Conservation (phyloP, 2,797 vertebrate genomes). For the Sebastolobus alascanus region DNA sequence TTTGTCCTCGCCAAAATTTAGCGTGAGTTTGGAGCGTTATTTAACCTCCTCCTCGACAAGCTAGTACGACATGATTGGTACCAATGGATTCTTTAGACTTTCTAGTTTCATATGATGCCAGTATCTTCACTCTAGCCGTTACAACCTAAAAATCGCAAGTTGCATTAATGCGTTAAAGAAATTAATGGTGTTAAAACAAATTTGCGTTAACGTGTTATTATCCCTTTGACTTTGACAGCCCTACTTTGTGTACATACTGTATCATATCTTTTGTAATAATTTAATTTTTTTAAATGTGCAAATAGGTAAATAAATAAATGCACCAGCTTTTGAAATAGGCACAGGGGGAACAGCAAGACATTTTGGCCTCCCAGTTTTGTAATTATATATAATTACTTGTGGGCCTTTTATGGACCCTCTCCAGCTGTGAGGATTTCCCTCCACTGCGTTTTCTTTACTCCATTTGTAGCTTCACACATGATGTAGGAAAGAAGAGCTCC, state of each 20-base stretch:
- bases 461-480: not conserved
- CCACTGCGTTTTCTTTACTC: constrained; percentile 5
- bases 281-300: not conserved
- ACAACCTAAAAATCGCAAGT: too few species aligned
- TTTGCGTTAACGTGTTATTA: too few species aligned
- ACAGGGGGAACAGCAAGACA: not conserved
- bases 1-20: too few species aligned
- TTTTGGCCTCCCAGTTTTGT: constrained; percentile 8
- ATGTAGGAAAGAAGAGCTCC: not conserved
- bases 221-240: too few species aligned
- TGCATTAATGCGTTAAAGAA: too few species aligned
- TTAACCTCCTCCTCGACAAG: too few species aligned
- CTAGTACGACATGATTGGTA: too few species aligned
- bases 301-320: not conserved
- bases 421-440: constrained; percentile 5
- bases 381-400: constrained; percentile 7
- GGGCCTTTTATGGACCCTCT: not conserved
- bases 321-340: constrained; percentile 1
- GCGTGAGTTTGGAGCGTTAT: too few species aligned
- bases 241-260: not conserved
- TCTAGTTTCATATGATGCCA: too few species aligned
- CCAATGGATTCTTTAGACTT: too few species aligned
- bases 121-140: too few species aligned
- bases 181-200: too few species aligned
- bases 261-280: not conserved